Conservation (phyloP, 1,140 invertebrate species). For the Drosophila nannoptera region DNA sequence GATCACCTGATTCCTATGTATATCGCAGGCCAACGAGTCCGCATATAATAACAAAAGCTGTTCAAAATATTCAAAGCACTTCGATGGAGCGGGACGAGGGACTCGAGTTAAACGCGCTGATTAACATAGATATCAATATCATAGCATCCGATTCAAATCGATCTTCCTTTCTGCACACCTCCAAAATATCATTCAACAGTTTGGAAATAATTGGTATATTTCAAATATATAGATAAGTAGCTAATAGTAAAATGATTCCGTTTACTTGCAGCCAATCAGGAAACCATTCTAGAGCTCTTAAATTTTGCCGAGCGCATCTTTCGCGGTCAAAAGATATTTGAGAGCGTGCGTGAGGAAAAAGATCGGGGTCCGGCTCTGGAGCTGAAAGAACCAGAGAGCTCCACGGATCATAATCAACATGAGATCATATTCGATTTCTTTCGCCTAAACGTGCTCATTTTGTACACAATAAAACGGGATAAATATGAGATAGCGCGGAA, state of each 20-base stretch:
- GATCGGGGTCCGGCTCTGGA: constrained; percentile 24
- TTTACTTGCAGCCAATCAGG: constrained; percentile 89
- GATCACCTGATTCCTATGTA: constrained; percentile 81
- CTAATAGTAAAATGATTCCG: no score
- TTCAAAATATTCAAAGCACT: constrained; percentile 72
- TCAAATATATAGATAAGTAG: neutral
- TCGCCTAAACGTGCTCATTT: constrained; percentile 91
- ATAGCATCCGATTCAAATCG: constrained; percentile 81
- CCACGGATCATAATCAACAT: constrained; percentile 63
- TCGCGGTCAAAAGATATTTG: constrained; percentile 79
- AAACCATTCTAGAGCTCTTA: constrained; percentile 95
- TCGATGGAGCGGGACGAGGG: constrained; percentile 36
- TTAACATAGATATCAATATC: constrained; percentile 90
- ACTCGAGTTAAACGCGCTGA: constrained; percentile 88
- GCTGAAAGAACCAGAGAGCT: constrained; percentile 26
- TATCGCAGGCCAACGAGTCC: constrained; percentile 79
- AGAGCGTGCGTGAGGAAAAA: constrained; percentile 50
- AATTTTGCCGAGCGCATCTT: constrained; percentile 90
- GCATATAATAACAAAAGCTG: constrained; percentile 68
- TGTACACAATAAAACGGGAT: constrained; percentile 88
- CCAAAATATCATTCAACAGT: constrained; percentile 95
- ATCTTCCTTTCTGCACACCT: constrained; percentile 83
- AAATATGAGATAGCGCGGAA: constrained; percentile 88
- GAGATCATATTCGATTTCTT: constrained; percentile 96
- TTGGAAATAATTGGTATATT: constrained; percentile 92